Evolutionary conservation across 1,140 invertebrate species (phyloP).

Genomic region (Belonocnema kinseyi): DNA sequence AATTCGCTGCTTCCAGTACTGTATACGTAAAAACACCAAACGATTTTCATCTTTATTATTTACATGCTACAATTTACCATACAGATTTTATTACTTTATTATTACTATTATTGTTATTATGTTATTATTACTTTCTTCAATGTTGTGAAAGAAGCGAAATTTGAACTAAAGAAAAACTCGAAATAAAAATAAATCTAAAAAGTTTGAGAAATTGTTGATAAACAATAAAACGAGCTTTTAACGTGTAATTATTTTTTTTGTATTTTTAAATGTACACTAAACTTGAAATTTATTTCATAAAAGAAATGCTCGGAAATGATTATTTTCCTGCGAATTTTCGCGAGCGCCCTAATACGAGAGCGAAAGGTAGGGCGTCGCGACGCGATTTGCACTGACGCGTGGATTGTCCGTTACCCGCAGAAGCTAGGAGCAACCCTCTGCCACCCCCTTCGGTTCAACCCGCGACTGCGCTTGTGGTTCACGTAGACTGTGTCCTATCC

Average conservation of each 20-base stretch:
- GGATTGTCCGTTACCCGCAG: conserved; percentile 63
- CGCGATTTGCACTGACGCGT: conserved; percentile 67
- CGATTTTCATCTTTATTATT: too few relatives aligned
- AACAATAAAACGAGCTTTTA: too few relatives aligned
- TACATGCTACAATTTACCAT: too few relatives aligned
- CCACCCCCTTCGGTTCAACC: conserved; percentile 51
- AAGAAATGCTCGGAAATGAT: not conserved
- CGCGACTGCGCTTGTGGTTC: conserved; percentile 59
- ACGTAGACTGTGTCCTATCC: conserved; percentile 57
- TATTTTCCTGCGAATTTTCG: conserved; percentile 23
- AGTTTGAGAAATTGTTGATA: not conserved
- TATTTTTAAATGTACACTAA: too few relatives aligned
- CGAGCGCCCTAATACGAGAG: conserved; percentile 17
- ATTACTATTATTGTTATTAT: too few relatives aligned
- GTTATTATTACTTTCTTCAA: too few relatives aligned
- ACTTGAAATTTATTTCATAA: too few relatives aligned
- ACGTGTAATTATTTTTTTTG: too few relatives aligned
- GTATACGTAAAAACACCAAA: too few relatives aligned
- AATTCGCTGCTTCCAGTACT: too few relatives aligned
- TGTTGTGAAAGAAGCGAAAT: not conserved
- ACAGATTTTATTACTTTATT: too few relatives aligned
- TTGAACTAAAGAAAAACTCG: not conserved
- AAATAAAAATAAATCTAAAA: not conserved
- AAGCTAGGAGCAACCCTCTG: conserved; percentile 58
- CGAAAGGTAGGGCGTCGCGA: conserved; percentile 62